These are phyloP conservation scores for Pangasianodon hypophthalmus DNA, from an alignment of 2,113 vertebrate species.

Conservation along the genomic window DNA sequence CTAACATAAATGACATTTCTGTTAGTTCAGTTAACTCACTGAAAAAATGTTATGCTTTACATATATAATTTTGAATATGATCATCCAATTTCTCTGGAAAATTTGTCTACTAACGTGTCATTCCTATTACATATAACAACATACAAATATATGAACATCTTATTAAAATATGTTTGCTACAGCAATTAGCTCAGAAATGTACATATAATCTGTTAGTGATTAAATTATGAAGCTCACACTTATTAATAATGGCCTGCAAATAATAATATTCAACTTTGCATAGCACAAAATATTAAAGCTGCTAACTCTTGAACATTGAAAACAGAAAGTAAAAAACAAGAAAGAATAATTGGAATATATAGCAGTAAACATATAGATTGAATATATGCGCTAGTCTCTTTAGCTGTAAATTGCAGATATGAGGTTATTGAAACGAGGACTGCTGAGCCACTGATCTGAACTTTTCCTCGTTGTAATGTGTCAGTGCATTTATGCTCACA, in stretches of 20 bases:
- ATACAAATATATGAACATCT: not conserved
- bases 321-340: not conserved
- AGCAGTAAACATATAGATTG: not conserved
- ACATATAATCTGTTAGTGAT: not conserved
- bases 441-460: not conserved
- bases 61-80: not conserved
- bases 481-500: slow-evolving; percentile 23
- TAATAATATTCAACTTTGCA: slow-evolving; percentile 20
- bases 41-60: not conserved
- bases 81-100: not conserved
- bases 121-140: not conserved
- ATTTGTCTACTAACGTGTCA: not conserved
- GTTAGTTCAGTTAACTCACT: not conserved
- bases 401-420: not conserved
- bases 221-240: not conserved
- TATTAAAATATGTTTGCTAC: slow-evolving; percentile 48
- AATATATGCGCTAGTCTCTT: not conserved
- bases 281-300: not conserved
- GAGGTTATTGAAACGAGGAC: not conserved
- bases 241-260: not conserved
- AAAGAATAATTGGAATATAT: not conserved
- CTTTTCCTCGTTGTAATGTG: not conserved
- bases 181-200: slow-evolving; percentile 68
- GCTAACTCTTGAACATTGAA: not conserved
- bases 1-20: not conserved